Conservation (phyloP, 2,888 invertebrate species). For the Napeogenes inachia region DNA sequence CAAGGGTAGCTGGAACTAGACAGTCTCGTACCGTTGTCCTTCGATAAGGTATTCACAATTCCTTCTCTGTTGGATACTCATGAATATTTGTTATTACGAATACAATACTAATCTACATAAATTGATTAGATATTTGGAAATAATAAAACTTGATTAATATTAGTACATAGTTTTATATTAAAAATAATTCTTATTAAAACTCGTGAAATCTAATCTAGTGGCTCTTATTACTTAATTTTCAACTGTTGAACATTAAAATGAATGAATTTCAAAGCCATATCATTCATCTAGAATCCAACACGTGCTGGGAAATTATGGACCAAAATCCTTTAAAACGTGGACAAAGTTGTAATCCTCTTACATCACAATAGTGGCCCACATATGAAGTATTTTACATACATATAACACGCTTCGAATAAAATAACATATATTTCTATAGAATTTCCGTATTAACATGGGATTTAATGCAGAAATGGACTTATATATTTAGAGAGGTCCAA, state of each 20-base stretch:
- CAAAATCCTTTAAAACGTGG: conserved; percentile 20
- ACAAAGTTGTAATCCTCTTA: conserved; percentile 9
- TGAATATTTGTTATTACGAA: too few species aligned
- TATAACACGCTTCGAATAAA: neutral
- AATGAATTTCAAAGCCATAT: conserved; percentile 10
- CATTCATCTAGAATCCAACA: conserved; percentile 14
- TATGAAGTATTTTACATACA: conserved; percentile 3
- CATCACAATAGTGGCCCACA: conserved; percentile 12
- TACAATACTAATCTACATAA: too few species aligned
- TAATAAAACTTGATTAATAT: too few species aligned
- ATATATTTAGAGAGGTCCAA: too few species aligned
- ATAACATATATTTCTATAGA: too few species aligned
- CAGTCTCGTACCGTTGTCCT: conserved; percentile 17
- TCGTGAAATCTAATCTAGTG: too few species aligned
- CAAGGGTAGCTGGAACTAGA: conserved; percentile 16
- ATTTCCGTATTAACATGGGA: too few species aligned
- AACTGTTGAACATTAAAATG: conserved; percentile 7
- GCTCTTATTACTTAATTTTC: conserved; percentile 1
- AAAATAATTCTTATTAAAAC: too few species aligned
- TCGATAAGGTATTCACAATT: conserved; percentile 16
- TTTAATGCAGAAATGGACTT: too few species aligned
- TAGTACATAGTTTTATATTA: too few species aligned
- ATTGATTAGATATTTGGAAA: too few species aligned
- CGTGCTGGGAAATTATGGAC: conserved; percentile 18
- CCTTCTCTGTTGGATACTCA: neutral